Base-by-base conservation (phyloP, 2,113 vertebrate species). In the Apodemus speciosus region DNA sequence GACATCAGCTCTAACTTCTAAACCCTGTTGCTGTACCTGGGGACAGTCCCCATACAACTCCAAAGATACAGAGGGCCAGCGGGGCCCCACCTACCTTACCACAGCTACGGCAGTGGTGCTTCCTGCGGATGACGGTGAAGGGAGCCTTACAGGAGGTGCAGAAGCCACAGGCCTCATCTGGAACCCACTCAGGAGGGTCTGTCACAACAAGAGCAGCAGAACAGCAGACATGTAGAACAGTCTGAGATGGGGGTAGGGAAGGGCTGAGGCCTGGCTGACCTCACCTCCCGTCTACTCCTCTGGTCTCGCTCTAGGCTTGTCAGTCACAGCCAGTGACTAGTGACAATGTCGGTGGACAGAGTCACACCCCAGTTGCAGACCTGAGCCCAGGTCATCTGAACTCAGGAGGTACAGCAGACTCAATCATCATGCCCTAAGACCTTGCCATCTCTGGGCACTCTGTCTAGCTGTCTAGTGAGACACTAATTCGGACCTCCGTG, bases 161-260 rank as follows among this genome's bases (percentile, higher is more conserved):
- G 96, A 98, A 98, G 98, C 98, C 99, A 85, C 99, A 99, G 94
- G 98, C 99, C 97, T 99, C 99, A 94, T 99, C 99, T 0, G 99
- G 99, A 60, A 99, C 99, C 99, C 99, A 99, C 95, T 99, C 99
- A 35, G 99, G 99, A 94, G 99, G 99, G 96, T 99, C 99, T 99
- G 97, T 88, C 97, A 75, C 66, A 64, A n/a, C 2, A 68, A 88
- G 51, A 89, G 43, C 0, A 8, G 2, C 75, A 72, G 3, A 27
- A 2, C 0, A 1, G 93, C 76, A 92, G 56, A 49, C 53, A 40
- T 15, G 6, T 4, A 25, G 6, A 71, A 9, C 6, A 18, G 14
- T 60, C 64, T 4, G 69, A 27, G 56, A 56, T 11, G 30, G 69
- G 35, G 66, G 25, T 2, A 23, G 85, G 64, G 66, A 4, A 38